These are phyloP conservation scores for Mormyrus iriodes DNA, from an alignment of 2,113 vertebrate genomes.

Conservation along the genomic window DNA sequence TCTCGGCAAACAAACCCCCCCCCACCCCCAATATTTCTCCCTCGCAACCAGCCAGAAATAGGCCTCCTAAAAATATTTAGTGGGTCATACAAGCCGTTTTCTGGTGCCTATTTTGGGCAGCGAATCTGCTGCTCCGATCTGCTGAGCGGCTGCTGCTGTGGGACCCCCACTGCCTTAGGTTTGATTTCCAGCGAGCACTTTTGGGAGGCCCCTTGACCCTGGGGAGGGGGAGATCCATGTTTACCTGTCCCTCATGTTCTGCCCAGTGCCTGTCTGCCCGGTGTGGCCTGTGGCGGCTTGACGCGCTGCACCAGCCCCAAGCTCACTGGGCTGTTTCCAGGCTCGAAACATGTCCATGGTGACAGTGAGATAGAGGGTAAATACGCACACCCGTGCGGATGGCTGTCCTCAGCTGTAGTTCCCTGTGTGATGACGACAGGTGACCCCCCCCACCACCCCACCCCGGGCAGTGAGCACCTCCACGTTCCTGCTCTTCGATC, in stretches of 20 bases:
- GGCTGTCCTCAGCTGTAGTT: not conserved
- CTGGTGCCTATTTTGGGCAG: conserved; percentile 13
- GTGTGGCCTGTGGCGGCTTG: not conserved
- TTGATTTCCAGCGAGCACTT: not conserved
- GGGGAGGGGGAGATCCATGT: not conserved
- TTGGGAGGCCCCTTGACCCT: not conserved
- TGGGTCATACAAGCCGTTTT: conserved; percentile 4
- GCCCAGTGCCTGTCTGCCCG: not conserved
- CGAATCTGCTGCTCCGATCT: not conserved
- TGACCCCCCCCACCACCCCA: not conserved
- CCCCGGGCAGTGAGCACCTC: not conserved
- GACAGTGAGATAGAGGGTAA: not conserved
- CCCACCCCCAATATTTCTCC: not conserved
- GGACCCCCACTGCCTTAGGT: not conserved
- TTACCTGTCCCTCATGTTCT: not conserved
- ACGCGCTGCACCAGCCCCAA: not conserved
- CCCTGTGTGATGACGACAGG: too few species aligned
- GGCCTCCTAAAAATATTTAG: conserved; percentile 12
- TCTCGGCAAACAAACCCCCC: not conserved
- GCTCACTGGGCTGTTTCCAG: not conserved
- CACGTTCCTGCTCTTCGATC: not conserved
- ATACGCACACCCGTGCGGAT: not conserved
- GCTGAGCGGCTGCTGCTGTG: not conserved
- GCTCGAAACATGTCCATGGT: not conserved
- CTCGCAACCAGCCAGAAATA: conserved; percentile 10